phyloP scores from a whole-genome alignment of 2,113 vertebrate genomes.

The Ammospiza caudacuta region DNA sequence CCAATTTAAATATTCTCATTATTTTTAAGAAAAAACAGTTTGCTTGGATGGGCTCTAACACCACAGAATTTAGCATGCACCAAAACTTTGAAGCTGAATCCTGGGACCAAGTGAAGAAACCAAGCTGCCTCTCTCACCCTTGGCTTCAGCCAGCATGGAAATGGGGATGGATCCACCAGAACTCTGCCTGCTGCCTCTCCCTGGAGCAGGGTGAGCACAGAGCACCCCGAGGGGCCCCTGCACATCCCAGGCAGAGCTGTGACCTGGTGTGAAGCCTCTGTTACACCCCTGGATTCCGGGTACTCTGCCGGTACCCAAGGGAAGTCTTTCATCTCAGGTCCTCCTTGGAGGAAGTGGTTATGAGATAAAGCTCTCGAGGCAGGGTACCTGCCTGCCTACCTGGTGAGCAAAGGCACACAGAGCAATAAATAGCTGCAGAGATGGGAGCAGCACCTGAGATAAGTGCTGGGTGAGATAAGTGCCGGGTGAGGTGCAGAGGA shows the following conservation, averaged over 20 bases:
- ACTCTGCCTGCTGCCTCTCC: background rate
- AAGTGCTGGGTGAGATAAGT: background rate
- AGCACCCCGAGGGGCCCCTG: rapidly evolving
- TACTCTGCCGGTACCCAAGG: background rate
- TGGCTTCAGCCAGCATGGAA: rapidly evolving
- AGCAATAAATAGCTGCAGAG: background rate
- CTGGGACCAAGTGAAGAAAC: background rate
- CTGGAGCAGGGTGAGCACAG: background rate
- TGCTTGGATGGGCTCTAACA: background rate
- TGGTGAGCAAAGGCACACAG: background rate
- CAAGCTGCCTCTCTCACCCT: background rate
- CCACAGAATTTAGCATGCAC: background rate
- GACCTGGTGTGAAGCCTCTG: background rate
- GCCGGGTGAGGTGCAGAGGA: background rate
- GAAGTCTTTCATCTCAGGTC: background rate
- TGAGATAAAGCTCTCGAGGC: background rate
- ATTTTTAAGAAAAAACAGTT: background rate
- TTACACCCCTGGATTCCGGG: background rate
- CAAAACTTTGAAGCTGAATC: background rate
- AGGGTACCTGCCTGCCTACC: background rate
- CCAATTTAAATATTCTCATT: background rate
- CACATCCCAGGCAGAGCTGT: background rate
- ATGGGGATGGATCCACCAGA: background rate
- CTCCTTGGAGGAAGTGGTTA: background rate
- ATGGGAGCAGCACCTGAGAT: background rate